Evolutionary conservation across 2,797 vertebrate species (phyloP), one percentile per base, ranked within the genome.

Genomic region (Argya squamiceps): DNA sequence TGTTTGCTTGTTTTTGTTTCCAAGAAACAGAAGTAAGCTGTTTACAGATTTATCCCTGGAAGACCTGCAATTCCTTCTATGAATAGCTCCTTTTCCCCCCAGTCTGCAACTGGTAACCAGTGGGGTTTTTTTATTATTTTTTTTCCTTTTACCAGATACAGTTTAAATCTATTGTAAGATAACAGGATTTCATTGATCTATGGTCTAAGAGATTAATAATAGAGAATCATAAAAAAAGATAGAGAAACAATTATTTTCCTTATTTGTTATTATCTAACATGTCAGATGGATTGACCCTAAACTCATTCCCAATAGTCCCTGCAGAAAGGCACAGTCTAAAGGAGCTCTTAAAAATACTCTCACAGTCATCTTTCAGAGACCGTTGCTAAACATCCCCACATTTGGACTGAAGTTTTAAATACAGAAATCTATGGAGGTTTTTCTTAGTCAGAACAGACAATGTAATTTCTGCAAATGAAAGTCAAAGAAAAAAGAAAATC

Each of bases 141-240:
- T 74, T 41, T n/a, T 76, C 49, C 30, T 71, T 82, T 78, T 30
- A 41, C 32, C 13, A 73, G 39, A 20, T 74, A 71, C 5, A 74
- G 15, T 60, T 88, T 73, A 62, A 85, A 18, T 62, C 7, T 77
- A 0, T 55, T 47, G 4, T 73, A 46, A 49, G 7, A 27, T 58
- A 81, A 74, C 13, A 63, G 4, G 8, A 77, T 88, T 88, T 76
- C 12, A 69, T 23, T 95, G 60, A 65, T 88, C 68, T 85, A 23
- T 82, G 16, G 5, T 65, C 39, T 32, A 74, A 84, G 44, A 74
- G 6, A 62, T 53, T 39, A 36, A 17, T 73, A 82, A 58, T 12
- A 59, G 20, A 76, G 9, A 7, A 63, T 58, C 9, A 29, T 47
- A 83, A 68, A 64, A 10, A 10, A 77, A 39, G 19, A 39, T 2